Evolutionary conservation across 1,140 invertebrate genomes (phyloP), one percentile per base, ranked within the genome.

Genomic region (Agrypnia vestita): DNA sequence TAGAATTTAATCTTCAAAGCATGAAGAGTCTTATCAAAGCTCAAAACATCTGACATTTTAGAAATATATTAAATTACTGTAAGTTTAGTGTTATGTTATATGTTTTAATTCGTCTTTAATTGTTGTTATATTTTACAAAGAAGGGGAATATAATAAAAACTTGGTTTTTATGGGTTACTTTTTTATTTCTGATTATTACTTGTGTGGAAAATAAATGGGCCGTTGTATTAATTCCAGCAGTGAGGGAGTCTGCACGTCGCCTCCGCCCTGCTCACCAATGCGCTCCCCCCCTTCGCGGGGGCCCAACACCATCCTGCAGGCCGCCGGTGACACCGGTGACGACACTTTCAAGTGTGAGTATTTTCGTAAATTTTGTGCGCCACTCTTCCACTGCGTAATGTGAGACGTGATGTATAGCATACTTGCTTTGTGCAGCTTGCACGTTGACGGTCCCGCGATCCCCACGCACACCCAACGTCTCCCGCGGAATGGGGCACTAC

Each of bases 401-500:
- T 17, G 9, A 7, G 10, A 61, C 15, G 10, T 19, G 3, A 15
- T 61, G 10, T 17, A 17, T 61, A 17, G n/a, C 17, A 13, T 61
- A n/a, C n/a, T 13, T 44, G 1, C 1, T 25, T 12, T 75, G 47
- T 74, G 11, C 53, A 83, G 82, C 79, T 49, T 76, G 86, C 81
- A 88, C 89, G 73, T 86, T 93, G n/a, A 90, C 91, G 85, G 92
- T 94, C 81, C 95, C 95, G 71, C 93, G 94, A 81, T 94, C 94
- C 81, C 94, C 96, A 62, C 90, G 95, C 85, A 94, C 95, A 56
- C 94, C 94, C 35, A 12, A 91, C 92, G 91, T 92, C 75, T 91
- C 90, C 43, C 90, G 93, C 61, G 92, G 93, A 73, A 98, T 98
- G 96, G 94, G 94, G 78, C 97, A 98, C 89, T 93, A 94, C 84